These are phyloP conservation scores for Verasper variegatus DNA, from an alignment of 2,113 vertebrate genomes.

Conservation along the genomic window DNA sequence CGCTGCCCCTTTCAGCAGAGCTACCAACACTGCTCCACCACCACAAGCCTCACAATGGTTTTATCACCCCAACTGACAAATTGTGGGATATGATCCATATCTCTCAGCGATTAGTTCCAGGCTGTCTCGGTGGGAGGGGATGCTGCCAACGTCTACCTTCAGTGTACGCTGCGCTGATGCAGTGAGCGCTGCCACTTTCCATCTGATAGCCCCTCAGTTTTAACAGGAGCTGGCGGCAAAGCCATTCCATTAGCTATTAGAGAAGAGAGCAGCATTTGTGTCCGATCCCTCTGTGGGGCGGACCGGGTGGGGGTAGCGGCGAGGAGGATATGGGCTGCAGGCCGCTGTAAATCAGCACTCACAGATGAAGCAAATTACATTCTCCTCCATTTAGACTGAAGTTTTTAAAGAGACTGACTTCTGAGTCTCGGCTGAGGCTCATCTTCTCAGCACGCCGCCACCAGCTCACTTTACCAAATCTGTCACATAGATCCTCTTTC, in stretches of 20 bases:
- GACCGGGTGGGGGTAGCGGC: constrained; percentile 40
- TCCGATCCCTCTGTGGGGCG: constrained; percentile 20
- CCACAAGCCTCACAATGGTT: constrained; percentile 57
- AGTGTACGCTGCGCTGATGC: constrained; percentile 39
- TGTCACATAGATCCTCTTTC: constrained; percentile 80
- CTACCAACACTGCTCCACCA: constrained; percentile 58
- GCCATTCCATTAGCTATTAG: constrained; percentile 47
- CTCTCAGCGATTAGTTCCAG: constrained; percentile 83
- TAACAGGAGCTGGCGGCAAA: constrained; percentile 57
- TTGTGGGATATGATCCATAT: constrained; percentile 86
- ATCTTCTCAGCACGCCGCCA: constrained; percentile 61
- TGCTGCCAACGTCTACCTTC: constrained; percentile 64
- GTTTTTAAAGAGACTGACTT: constrained; percentile 66
- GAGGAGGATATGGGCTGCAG: constrained; percentile 31
- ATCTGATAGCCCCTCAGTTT: constrained; percentile 68
- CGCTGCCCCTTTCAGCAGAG: constrained; percentile 46
- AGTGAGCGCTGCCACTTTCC: constrained; percentile 63
- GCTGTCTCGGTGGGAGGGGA: constrained; percentile 66
- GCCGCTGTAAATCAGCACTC: constrained; percentile 67
- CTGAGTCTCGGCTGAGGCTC: constrained; percentile 53
- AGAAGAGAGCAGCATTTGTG: constrained; percentile 37
- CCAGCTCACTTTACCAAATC: constrained; percentile 58
- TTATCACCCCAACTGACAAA: constrained; percentile 85
- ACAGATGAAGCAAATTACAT: constrained; percentile 71
- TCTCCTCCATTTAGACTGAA: constrained; percentile 65